Percentiles rank a stretch among this genome's conserved stretches.
phyloP scores from a whole-genome alignment of 2,797 vertebrate species.

The Malurus splendens region DNA sequence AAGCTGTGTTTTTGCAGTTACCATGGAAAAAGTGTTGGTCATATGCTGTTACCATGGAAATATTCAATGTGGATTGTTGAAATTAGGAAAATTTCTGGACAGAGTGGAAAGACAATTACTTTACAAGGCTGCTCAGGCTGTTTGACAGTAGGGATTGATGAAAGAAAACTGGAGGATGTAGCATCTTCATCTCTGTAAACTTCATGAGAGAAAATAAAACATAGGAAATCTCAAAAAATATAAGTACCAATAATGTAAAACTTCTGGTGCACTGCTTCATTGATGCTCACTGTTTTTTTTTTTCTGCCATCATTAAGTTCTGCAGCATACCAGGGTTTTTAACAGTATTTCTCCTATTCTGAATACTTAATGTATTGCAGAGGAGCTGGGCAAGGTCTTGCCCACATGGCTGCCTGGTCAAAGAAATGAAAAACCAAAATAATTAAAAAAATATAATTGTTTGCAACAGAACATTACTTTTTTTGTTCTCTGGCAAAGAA shows the following conservation, averaged over 20 bases:
- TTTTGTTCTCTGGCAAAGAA: neutral
- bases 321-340: neutral
- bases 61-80: conserved; percentile 6
- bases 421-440: neutral
- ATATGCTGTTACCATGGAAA: conserved; percentile 46
- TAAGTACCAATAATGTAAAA: neutral
- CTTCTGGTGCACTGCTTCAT: neutral
- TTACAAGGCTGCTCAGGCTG: neutral
- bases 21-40: conserved; percentile 37
- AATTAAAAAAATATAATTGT: accelerated
- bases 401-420: neutral
- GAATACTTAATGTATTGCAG: neutral
- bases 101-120: conserved; percentile 7
- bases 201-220: neutral
- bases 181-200: neutral
- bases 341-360: neutral
- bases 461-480: neutral
- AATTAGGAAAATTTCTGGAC: conserved; percentile 52
- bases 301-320: neutral
- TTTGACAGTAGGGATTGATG: neutral
- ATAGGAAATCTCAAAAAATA: neutral
- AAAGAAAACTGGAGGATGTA: neutral
- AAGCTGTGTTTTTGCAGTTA: conserved; percentile 11
- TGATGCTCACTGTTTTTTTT: neutral
- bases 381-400: neutral